Evolutionary conservation across 2,797 vertebrate genomes (phyloP).

Genomic region (Triplophysa bombifrons): DNA sequence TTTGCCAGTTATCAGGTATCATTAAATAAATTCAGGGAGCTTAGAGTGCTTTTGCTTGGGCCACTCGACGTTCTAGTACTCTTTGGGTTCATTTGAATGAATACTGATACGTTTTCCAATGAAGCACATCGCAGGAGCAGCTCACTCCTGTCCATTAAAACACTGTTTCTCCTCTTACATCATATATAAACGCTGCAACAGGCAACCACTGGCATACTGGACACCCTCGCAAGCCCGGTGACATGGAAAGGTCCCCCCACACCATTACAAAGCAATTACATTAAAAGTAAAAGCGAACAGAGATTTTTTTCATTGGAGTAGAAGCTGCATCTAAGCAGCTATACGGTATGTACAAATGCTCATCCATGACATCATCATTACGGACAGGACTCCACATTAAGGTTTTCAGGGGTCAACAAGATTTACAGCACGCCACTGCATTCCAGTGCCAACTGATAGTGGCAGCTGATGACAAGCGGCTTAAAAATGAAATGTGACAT

Average conservation of each 20-base stretch:
- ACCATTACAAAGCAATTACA: background rate
- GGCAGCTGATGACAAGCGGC: conserved; percentile 22
- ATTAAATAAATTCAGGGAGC: conserved; percentile 18
- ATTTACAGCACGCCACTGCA: background rate
- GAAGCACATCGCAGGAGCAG: background rate
- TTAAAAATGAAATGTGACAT: conserved; percentile 47
- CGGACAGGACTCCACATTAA: background rate
- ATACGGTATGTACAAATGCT: background rate
- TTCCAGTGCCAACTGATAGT: conserved; percentile 8
- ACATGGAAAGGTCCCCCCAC: too few species aligned
- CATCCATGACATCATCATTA: conserved; percentile 15
- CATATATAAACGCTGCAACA: background rate
- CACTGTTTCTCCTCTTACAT: background rate
- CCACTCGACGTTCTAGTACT: conserved; percentile 15
- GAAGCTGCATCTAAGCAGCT: too few species aligned
- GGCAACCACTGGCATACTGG: background rate
- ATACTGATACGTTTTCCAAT: conserved; percentile 27
- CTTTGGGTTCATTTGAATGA: conserved; percentile 34
- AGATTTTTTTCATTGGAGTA: too few species aligned
- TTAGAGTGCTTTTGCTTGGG: conserved; percentile 18
- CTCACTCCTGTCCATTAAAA: background rate
- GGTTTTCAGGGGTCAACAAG: background rate
- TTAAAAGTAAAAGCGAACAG: background rate
- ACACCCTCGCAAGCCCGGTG: too few species aligned
- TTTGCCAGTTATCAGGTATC: conserved; percentile 22